Evolutionary conservation across 2,888 invertebrate genomes (phyloP).

Genomic region (Nebria salina): DNA sequence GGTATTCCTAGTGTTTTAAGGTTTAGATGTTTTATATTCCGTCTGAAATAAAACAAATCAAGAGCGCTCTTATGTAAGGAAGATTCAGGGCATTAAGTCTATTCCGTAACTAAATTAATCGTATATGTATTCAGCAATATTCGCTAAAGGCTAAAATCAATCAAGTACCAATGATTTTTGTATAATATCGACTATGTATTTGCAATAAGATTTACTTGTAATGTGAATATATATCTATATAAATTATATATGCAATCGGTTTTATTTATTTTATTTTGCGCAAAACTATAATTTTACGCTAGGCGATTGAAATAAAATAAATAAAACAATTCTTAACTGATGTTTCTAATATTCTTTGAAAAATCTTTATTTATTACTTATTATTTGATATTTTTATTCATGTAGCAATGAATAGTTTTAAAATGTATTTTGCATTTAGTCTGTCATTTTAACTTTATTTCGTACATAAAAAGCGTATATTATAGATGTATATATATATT

Average conservation of each 20-base stretch:
- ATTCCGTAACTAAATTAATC: background rate
- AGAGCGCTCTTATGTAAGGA: too few relatives aligned
- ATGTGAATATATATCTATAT: slow-evolving; percentile 24
- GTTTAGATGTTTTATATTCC: too few relatives aligned
- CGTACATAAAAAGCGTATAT: slow-evolving; percentile 12
- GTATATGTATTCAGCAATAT: background rate
- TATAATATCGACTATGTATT: slow-evolving; percentile 37
- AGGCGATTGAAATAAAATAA: background rate
- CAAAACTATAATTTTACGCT: background rate
- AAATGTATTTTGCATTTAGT: slow-evolving; percentile 39
- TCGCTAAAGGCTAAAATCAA: background rate
- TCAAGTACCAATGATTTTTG: slow-evolving; percentile 40
- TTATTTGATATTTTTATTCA: slow-evolving; percentile 5
- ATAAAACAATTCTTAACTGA: slow-evolving; percentile 11
- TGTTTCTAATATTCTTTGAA: slow-evolving; percentile 4
- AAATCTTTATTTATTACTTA: slow-evolving; percentile 36
- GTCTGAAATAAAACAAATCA: too few relatives aligned
- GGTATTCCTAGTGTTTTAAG: too few relatives aligned
- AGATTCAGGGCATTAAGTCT: too few relatives aligned
- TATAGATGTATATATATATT: slow-evolving; percentile 26
- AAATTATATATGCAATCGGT: background rate
- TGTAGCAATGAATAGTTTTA: slow-evolving; percentile 16
- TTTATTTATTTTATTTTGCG: background rate
- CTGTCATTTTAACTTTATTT: slow-evolving; percentile 24
- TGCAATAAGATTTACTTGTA: slow-evolving; percentile 41